Evolutionary conservation across 2,113 vertebrate genomes (phyloP).

Genomic region (Cebus imitator): DNA sequence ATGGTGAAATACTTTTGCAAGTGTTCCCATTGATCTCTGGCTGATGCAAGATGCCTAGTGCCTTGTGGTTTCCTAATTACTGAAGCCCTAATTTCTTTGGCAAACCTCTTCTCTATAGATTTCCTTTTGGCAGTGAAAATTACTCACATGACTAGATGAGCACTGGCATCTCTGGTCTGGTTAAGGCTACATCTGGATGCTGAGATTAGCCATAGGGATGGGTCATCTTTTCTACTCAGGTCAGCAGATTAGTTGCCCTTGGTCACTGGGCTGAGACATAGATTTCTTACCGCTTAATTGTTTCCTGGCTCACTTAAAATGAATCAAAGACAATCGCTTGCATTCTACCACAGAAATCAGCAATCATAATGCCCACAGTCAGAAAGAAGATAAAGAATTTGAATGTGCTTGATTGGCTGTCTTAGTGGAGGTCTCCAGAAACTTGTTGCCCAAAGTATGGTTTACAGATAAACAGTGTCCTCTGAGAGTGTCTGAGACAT

Average conservation of each 20-base stretch:
- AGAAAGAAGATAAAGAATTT: slow-evolving; percentile 11
- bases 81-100: slow-evolving; percentile 52
- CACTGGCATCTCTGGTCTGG: not conserved
- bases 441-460: not conserved
- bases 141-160: not conserved
- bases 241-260: not conserved
- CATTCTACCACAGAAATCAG: not conserved
- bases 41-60: slow-evolving; percentile 46
- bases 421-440: not conserved
- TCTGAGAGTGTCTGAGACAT: not conserved
- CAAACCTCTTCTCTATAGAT: slow-evolving; percentile 40
- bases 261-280: not conserved
- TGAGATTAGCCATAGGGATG: not conserved
- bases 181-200: not conserved
- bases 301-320: not conserved
- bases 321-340: not conserved
- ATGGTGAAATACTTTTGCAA: slow-evolving; percentile 65
- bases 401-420: not conserved
- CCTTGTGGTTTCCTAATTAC: slow-evolving; percentile 57
- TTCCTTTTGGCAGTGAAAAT: slow-evolving; percentile 54
- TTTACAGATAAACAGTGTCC: not conserved
- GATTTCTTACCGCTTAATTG: not conserved
- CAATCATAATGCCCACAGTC: not conserved
- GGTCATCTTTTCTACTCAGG: not conserved
- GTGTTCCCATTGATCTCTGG: slow-evolving; percentile 43